Percentiles rank a stretch among this genome's conserved stretches.
phyloP scores from a whole-genome alignment of 2,113 vertebrate genomes.

The human region DNA sequence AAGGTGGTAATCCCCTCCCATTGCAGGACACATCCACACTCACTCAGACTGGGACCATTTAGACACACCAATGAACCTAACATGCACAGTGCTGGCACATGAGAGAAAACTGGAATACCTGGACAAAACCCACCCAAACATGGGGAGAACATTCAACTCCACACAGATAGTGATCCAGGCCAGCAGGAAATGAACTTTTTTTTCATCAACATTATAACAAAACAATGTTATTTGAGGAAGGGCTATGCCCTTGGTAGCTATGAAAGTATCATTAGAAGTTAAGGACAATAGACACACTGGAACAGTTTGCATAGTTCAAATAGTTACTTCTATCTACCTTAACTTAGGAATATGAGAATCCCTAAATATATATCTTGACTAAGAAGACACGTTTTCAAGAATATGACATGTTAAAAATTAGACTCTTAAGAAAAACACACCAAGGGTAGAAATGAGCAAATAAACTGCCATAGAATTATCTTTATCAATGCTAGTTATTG shows the following conservation, averaged over 20 bases:
- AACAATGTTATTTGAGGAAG: background rate
- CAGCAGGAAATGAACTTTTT: background rate
- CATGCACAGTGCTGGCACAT: background rate
- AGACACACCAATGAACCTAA: background rate
- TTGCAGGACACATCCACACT: background rate
- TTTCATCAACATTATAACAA: background rate
- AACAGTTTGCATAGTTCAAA: background rate
- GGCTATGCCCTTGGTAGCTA: too few relatives aligned
- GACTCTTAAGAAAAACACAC: slow-evolving; percentile 44
- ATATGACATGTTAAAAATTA: slow-evolving; percentile 39
- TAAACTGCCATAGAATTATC: slow-evolving; percentile 72
- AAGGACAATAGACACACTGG: background rate
- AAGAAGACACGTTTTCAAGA: slow-evolving; percentile 36
- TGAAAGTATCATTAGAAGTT: background rate
- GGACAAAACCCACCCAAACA: background rate
- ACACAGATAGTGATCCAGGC: background rate
- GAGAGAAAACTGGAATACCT: background rate
- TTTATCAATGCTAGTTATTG: slow-evolving; percentile 74
- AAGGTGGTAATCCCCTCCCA: background rate
- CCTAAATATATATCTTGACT: background rate
- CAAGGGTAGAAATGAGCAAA: slow-evolving; percentile 60
- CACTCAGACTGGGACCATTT: background rate
- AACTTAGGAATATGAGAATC: background rate
- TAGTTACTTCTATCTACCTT: background rate
- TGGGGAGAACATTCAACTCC: background rate